Evolutionary conservation across 2,888 invertebrate species (phyloP).

Genomic region (Exephanes ischioxanthus): DNA sequence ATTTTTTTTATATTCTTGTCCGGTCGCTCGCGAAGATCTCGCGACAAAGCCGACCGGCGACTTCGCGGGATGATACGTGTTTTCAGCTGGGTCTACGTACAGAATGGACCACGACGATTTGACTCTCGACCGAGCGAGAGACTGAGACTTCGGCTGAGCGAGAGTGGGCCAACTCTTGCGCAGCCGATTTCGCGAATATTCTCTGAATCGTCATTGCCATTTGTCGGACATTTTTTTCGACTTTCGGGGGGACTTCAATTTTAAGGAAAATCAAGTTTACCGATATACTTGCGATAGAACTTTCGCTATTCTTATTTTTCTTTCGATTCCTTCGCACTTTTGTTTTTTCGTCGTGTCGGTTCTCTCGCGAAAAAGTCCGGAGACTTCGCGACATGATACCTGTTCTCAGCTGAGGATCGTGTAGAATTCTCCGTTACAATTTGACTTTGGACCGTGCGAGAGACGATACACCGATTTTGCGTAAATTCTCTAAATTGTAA

Average conservation of each 20-base stretch:
- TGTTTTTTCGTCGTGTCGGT: slow-evolving; percentile 3
- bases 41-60: background rate
- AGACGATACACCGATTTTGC: too few relatives aligned
- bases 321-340: background rate
- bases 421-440: background rate
- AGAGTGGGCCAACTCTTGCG: too few relatives aligned
- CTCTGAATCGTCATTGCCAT: background rate
- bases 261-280: too few relatives aligned
- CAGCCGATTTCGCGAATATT: too few relatives aligned
- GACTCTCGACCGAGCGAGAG: too few relatives aligned
- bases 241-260: too few relatives aligned
- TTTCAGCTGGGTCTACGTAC: background rate
- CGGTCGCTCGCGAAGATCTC: slow-evolving; percentile 21
- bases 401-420: background rate
- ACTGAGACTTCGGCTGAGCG: too few relatives aligned
- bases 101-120: too few relatives aligned
- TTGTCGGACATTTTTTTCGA: background rate
- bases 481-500: too few relatives aligned
- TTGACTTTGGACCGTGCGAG: too few relatives aligned
- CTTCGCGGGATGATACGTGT: background rate
- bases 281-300: too few relatives aligned
- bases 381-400: background rate
- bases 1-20: slow-evolving; percentile 9
- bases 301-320: background rate
- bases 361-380: background rate